Evolutionary conservation across 1,140 invertebrate species (phyloP).

Genomic region (Heliothis virescens): DNA sequence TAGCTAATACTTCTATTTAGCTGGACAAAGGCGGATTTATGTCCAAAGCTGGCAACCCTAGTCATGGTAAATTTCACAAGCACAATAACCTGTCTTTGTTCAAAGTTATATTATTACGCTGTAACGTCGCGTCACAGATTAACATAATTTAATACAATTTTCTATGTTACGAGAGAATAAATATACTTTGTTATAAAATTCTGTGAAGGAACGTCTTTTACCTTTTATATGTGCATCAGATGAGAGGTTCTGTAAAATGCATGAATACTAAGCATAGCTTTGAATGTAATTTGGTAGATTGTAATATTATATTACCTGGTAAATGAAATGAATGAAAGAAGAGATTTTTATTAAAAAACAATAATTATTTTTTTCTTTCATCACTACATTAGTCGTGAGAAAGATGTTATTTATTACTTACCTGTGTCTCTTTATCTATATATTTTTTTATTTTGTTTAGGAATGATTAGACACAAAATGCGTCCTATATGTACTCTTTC

Average conservation of each 20-base stretch:
- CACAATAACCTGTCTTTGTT: conserved; percentile 34
- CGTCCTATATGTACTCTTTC: too few relatives aligned
- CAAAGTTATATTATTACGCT: conserved; percentile 16
- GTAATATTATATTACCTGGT: too few relatives aligned
- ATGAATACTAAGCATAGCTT: too few relatives aligned
- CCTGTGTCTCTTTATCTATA: too few relatives aligned
- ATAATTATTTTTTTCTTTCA: too few relatives aligned
- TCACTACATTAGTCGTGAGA: too few relatives aligned
- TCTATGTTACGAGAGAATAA: conserved; percentile 3
- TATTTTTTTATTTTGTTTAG: too few relatives aligned
- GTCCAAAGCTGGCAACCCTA: background rate
- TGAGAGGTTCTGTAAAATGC: background rate
- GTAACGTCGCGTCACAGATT: conserved; percentile 24
- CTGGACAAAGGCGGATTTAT: background rate
- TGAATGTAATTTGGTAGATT: background rate
- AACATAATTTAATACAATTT: conserved; percentile 37
- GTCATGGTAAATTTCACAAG: conserved; percentile 11
- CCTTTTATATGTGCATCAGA: background rate
- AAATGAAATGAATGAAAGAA: too few relatives aligned
- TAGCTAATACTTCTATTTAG: background rate
- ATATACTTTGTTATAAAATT: background rate
- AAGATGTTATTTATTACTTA: too few relatives aligned
- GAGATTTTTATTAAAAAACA: too few relatives aligned
- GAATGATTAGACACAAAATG: too few relatives aligned
- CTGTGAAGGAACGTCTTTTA: background rate